Evolutionary conservation across 2,113 vertebrate species (phyloP).

Genomic region (Chionomys nivalis): DNA sequence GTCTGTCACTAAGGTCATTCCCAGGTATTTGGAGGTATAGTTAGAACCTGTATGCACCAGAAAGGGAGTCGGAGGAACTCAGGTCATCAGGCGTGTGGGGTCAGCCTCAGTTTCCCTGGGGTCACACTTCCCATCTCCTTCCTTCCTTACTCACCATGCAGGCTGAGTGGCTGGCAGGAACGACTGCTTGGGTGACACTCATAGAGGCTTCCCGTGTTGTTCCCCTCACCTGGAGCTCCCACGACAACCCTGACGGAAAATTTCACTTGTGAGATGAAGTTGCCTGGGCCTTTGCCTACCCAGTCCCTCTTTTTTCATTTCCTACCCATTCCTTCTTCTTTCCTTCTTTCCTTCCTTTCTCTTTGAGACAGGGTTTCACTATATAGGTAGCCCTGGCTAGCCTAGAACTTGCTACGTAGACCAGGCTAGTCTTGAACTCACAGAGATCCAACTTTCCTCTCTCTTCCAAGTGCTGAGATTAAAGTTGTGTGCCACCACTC

Average conservation of each 20-base stretch:
- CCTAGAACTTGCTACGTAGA: background rate
- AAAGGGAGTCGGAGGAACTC: background rate
- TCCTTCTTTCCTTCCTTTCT: background rate
- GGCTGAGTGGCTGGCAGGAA: conserved; percentile 37
- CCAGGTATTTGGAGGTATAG: conserved; percentile 73
- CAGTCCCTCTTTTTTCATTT: background rate
- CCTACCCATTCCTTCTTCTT: background rate
- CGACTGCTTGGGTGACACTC: conserved; percentile 23
- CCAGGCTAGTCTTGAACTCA: background rate
- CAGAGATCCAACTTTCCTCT: background rate
- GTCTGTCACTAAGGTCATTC: conserved; percentile 74
- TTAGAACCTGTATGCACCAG: conserved; percentile 70
- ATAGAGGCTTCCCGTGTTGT: conserved; percentile 61
- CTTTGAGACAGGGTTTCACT: background rate
- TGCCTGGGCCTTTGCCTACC: background rate
- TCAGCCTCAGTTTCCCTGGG: background rate
- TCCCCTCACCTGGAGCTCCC: conserved; percentile 76
- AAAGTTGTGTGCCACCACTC: background rate
- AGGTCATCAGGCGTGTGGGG: background rate
- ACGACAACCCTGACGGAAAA: conserved; percentile 70
- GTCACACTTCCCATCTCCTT: background rate
- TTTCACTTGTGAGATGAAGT: conserved; percentile 16
- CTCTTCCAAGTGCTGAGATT: background rate
- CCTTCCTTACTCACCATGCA: conserved; percentile 63
- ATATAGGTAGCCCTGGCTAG: background rate